Conservation (phyloP, 2,113 vertebrate species). For the Halcyon senegalensis region DNA sequence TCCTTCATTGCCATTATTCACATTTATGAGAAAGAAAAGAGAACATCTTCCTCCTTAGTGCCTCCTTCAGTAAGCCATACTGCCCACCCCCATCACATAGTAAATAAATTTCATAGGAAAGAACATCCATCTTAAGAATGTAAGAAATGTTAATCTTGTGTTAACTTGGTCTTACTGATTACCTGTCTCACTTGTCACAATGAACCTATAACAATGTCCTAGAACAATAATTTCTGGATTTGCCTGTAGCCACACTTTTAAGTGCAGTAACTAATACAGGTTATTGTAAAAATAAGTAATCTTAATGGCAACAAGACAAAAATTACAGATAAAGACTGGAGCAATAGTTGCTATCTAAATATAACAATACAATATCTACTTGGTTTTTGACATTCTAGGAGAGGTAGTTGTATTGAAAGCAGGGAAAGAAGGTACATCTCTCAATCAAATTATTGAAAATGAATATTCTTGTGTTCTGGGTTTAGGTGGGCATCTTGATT, state of each 20-base stretch:
- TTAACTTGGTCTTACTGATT: background rate
- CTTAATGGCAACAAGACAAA: background rate
- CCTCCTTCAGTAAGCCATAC: background rate
- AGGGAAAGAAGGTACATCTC: background rate
- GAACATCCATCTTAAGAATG: background rate
- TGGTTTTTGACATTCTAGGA: background rate
- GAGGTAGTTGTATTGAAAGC: background rate
- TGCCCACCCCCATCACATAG: background rate
- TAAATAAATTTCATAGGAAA: background rate
- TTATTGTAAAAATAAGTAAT: slow-evolving; percentile 16
- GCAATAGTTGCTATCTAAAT: background rate
- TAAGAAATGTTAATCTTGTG: background rate
- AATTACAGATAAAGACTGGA: background rate
- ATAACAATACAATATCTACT: background rate
- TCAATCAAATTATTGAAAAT: background rate
- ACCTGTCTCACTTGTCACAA: background rate
- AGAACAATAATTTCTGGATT: background rate
- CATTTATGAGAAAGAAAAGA: background rate
- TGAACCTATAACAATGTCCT: background rate
- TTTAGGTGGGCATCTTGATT: background rate
- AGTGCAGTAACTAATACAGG: background rate
- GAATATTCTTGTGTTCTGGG: background rate
- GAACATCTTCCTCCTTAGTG: background rate
- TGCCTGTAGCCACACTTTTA: background rate
- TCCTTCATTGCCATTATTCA: background rate